phyloP scores from a whole-genome alignment of 1,140 invertebrate genomes.

The Drosophila lowei region DNA sequence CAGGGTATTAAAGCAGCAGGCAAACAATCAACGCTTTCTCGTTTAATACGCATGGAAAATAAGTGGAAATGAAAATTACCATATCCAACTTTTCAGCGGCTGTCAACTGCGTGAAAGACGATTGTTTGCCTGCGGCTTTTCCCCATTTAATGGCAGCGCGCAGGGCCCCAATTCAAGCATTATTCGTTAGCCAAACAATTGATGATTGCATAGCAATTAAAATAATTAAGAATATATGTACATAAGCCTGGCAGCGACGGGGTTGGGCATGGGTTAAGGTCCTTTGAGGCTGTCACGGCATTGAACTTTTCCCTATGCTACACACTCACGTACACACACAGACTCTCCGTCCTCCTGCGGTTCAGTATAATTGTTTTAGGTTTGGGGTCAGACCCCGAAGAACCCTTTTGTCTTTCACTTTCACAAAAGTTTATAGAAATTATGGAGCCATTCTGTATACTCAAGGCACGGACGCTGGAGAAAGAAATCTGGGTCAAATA shows the following conservation, averaged over 20 bases:
- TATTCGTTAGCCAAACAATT: constrained; percentile 39
- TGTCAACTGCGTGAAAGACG: constrained; percentile 60
- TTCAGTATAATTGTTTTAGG: constrained; percentile 62
- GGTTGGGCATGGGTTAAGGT: constrained; percentile 16
- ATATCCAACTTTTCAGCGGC: constrained; percentile 62
- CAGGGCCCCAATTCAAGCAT: constrained; percentile 26
- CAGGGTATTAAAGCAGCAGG: background rate
- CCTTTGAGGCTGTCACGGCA: constrained; percentile 28
- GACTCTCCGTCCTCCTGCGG: background rate
- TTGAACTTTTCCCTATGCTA: constrained; percentile 61
- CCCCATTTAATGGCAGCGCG: constrained; percentile 17
- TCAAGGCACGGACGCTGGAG: constrained; percentile 41
- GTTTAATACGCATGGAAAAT: constrained; percentile 18
- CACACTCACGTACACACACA: background rate
- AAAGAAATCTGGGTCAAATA: constrained; percentile 71
- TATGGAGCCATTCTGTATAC: constrained; percentile 67
- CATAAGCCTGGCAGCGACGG: no score
- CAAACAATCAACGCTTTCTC: constrained; percentile 17
- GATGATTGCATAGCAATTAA: constrained; percentile 76
- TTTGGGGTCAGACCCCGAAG: constrained; percentile 30
- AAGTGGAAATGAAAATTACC: constrained; percentile 57
- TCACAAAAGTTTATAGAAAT: constrained; percentile 72
- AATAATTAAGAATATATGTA: constrained; percentile 65
- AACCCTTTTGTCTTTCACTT: constrained; percentile 24
- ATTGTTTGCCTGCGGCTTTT: constrained; percentile 28